Evolutionary conservation across 2,888 invertebrate species (phyloP).

Genomic region (Chrysomela aeneicollis): DNA sequence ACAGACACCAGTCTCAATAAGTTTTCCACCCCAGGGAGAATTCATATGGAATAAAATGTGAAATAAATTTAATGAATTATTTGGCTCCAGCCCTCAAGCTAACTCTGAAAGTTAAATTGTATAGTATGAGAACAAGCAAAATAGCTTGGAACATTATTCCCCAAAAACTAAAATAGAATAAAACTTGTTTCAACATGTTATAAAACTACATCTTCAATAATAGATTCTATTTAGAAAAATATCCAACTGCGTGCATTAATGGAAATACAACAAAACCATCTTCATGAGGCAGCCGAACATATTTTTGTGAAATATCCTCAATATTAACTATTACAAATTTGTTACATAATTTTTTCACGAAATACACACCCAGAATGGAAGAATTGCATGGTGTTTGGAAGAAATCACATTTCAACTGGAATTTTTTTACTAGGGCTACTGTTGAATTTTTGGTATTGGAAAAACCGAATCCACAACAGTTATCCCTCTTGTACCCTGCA

Average conservation of each 20-base stretch:
- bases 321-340: not conserved
- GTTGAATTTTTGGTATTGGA: not conserved
- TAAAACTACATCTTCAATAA: not conserved
- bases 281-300: constrained; percentile 15
- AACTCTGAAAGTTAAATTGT: constrained; percentile 11
- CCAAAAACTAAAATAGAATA: not conserved
- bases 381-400: constrained; percentile 3
- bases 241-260: constrained; percentile 13
- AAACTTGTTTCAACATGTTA: not conserved
- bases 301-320: constrained; percentile 7
- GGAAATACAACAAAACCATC: constrained; percentile 20
- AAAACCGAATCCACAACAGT: constrained; percentile 16
- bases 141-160: too few species aligned
- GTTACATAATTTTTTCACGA: not conserved
- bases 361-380: constrained; percentile 4
- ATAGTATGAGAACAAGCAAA: not conserved
- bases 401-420: constrained; percentile 12
- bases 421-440: constrained; percentile 1
- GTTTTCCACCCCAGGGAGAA: not conserved
- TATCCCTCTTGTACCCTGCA: constrained; percentile 15
- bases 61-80: not conserved
- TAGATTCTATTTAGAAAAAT: constrained; percentile 12
- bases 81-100: not conserved
- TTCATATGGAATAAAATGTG: too few species aligned
- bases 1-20: not conserved